Evolutionary conservation across 2,797 vertebrate genomes (phyloP), one percentile per base, ranked within the genome.

Genomic region (Enteromius paludinosus): DNA sequence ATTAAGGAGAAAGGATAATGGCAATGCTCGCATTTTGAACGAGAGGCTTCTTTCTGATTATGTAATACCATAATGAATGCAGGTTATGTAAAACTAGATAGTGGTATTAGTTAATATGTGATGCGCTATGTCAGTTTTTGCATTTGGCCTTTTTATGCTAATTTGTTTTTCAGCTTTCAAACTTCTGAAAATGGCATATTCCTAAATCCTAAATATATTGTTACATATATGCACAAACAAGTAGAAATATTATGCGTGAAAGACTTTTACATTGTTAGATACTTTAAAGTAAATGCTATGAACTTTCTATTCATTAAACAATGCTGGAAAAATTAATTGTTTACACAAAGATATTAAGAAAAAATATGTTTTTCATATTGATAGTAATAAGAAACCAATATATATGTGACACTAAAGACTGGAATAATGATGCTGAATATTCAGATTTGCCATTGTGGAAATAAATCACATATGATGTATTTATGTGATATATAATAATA

Each of bases 31-130:
- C 14, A 17, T 9, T 25, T 66, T 25, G 28, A 65, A 49, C 4
- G 9, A 52, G 43, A 12, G 15, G 61, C 11, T 25, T 78, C 8
- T 49, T 66, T 66, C 45, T 17, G 61, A 65, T 78, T 78, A 66
- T 68, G 62, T 66, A 68, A 78, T 38, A 68, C 4, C 30, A 54
- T 5, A 12, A 76, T 76, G 54, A 56, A 61, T 61, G 54, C 54
- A 28, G 54, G 9, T 76, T 61, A 18, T 61, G 38, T 75, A 28
- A 61, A 43, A 5, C 17, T 11, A 28, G 33, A 38, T 38, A 43
- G 33, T 38, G 20, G 23, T 61, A 75, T 28, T 28, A 45, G 33
- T 23, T 74, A 17, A 56, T 23, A 38, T 23, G 20, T 25, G 9
- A 25, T 25, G 33, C 7, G 4, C 52, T 41, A 15, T 8, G 38